Evolutionary conservation across 2,797 vertebrate species (phyloP), one percentile per base, ranked within the genome.

Genomic region (Gila robusta): DNA sequence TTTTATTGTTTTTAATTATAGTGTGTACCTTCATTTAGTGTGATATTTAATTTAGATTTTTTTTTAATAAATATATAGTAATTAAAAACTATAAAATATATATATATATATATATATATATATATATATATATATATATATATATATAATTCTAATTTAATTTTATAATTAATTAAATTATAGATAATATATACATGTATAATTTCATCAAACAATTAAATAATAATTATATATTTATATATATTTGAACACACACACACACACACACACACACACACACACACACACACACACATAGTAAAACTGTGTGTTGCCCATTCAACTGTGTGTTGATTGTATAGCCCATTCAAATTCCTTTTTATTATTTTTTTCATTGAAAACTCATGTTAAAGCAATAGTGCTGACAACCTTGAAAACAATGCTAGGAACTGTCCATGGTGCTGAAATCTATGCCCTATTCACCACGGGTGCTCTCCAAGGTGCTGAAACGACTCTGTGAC

Each of bases 361-460:
- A 19, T 11, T 41, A 2, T 23, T 1, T 1, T 23, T 9, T 23
- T 56, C 8, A 26, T 62, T 26, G n/a, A 26, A 62, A 62, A 62
- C 56, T 59, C 3, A 62, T 4, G 1, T 8, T n/a, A n/a, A 59
- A n/a, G 23, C 11, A 10, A 62, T 11, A 62, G 11, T 0, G 23
- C 9, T 12, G n/a, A 5, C 1, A 62, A 62, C 56, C n/a, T 12
- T 62, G n/a, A 26, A 12, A 26, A 28, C 23, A 11, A 28, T n/a
- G 39, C 7, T 21, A 32, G 5, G 26, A 74, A 11, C 54, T 83
- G 41, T 83, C 81, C 71, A 7, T 49, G 56, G 81, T 74, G 7
- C 70, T 83, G 54, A 47, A 83, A 37, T 32, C 5, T 16, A 19
- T n/a, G 1, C 5, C 11, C 12, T 23, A 7, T 5, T 64, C 47